Conservation (phyloP, 2,888 invertebrate species). For the Melieria crassipennis region DNA sequence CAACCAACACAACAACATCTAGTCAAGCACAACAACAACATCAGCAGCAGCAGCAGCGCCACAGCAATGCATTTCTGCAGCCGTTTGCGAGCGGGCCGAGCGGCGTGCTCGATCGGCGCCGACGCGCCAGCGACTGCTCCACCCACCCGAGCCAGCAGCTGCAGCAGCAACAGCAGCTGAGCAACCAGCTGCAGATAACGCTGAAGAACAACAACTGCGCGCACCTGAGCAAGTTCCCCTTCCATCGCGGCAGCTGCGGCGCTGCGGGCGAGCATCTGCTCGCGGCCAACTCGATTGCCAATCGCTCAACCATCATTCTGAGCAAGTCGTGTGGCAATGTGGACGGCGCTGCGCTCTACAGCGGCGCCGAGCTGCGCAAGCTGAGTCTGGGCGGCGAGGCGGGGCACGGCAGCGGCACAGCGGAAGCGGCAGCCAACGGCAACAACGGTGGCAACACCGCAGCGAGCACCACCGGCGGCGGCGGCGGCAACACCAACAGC, state of each 20-base stretch:
- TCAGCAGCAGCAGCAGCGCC: constrained; percentile 39
- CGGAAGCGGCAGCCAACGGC: constrained; percentile 37
- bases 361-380: constrained; percentile 45
- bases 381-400: constrained; percentile 32
- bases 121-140: constrained; percentile 60
- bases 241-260: constrained; percentile 64
- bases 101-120: constrained; percentile 47
- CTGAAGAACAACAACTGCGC: constrained; percentile 60
- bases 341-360: constrained; percentile 47
- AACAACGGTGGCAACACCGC: constrained; percentile 39
- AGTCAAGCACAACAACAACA: constrained; percentile 42
- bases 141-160: constrained; percentile 42
- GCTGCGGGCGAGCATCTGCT: constrained; percentile 61
- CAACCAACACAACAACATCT: constrained; percentile 36
- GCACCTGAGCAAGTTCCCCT: constrained; percentile 48
- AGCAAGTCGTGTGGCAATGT: constrained; percentile 64
- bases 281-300: constrained; percentile 63
- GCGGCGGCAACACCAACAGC: constrained; percentile 48
- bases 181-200: constrained; percentile 60
- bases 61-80: constrained; percentile 45
- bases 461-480: constrained; percentile 41
- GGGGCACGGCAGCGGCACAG: constrained; percentile 37
- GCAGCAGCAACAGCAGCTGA: constrained; percentile 43
- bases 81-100: constrained; percentile 37
- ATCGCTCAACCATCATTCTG: constrained; percentile 62